Base-by-base conservation (phyloP, 2,797 vertebrate genomes). In the Cryptoprocta ferox region DNA sequence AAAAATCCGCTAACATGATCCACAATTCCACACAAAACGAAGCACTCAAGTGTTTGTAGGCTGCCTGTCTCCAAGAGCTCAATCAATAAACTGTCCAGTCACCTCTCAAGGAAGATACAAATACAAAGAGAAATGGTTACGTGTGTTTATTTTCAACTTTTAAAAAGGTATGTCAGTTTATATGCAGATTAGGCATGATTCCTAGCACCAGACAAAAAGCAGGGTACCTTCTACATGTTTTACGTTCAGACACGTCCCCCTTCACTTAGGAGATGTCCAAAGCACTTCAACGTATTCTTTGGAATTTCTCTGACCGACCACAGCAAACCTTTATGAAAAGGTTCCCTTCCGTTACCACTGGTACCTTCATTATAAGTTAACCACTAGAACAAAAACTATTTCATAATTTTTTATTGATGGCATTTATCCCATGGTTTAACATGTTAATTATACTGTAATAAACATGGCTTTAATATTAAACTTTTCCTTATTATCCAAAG, bases 391-490 rank as follows among this genome's bases (percentile, higher is more conserved):
- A 71, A 98, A 95, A 94, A 81, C 78, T 98, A 84, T 98, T 99
- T 99, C 98, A 98, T 99, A 98, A 98, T 99, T 99, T 98, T 99
- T 99, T 99, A 99, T 99, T 99, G 99, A 99, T 99, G 99, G 99
- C 99, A 99, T 99, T 99, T 99, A 99, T 99, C 98, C 99, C 99
- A 99, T 99, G 99, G 99, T 99, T 99, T 99, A 99, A 99, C 99
- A 99, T 99, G 99, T 99, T 99, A 99, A 99, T 99, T 99, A 99
- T 99, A 99, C 99, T 99, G 99, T 99, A 99, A 99, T 99, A 99
- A 99, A 99, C 99, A 99, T 99, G 99, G 99, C 99, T 99, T 99
- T 99, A 99, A 99, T 99, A 99, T 99, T 99, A 99, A 99, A 99
- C 99, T 99, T 99, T 99, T 99, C 99, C 99, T 99, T 99, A 99